Base-by-base conservation (phyloP, 2,797 vertebrate species). In the Cheirogaleus major region DNA sequence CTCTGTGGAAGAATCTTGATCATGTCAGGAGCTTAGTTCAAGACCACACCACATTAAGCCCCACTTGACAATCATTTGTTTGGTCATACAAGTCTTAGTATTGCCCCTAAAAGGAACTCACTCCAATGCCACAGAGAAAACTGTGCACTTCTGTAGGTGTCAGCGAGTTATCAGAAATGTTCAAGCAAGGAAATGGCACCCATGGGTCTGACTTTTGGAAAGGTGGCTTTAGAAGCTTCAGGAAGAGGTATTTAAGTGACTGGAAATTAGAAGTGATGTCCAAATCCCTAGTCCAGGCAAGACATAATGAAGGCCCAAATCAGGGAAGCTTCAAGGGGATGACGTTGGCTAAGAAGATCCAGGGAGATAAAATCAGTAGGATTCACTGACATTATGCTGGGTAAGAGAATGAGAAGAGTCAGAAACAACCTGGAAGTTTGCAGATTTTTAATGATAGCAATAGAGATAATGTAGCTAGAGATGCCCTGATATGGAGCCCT, bases 21-120 rank as follows among this genome's bases (percentile, higher is more conserved):
- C 75, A 59, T 41, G 63, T 57, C 45, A 38, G 82, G 55, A 81
- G 57, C 76, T 95, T 72, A 95, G 84, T 30, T 76, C 38, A 86
- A 57, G 52, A 79, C 67, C 92, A 72, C 30, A 92, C 8, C 23
- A 22, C 61, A 88, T 38, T 89, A 80, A 93, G 35, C 69, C 14
- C 4, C 78, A 72, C 50, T 89, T 91, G 30, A 93, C 2, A 45
- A 43, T 73, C 80, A 81, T 61, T 61, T 90, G 10, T 70, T 75
- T 91, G 13, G 20, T 67, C 27, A 14, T 50, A 55, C 69, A 43
- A 5, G 10, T 75, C 45, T 17, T 78, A 86, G 48, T 20, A 35
- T 79, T 82, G 52, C 52, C 81, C 69, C 35, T 93, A 50, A 89
- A 95, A 95, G 45, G 52, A 91, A 38, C 32, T 84, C 55, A 80